Percentiles rank a stretch among this genome's conserved stretches.
phyloP scores from a whole-genome alignment of 2,113 vertebrate species.

The Bungarus multicinctus region DNA sequence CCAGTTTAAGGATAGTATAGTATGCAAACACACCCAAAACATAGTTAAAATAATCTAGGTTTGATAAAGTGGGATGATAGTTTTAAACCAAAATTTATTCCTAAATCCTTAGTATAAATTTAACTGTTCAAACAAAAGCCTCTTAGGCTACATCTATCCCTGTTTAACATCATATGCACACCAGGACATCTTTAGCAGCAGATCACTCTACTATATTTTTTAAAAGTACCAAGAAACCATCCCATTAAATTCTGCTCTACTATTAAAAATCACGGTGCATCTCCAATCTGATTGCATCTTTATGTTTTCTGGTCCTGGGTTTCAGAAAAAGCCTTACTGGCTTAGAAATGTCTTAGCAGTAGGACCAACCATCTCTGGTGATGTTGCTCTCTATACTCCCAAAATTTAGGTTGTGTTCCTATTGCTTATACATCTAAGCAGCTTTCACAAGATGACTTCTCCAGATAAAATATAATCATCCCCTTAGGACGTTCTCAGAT shows the following conservation, averaged over 20 bases:
- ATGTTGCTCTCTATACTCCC: not conserved
- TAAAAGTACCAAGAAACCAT: not conserved
- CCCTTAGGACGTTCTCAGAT: not conserved
- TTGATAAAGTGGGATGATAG: no score
- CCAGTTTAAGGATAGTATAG: no score
- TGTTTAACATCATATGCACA: not conserved
- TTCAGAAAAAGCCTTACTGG: not conserved
- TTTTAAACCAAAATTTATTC: not conserved
- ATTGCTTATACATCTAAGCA: not conserved
- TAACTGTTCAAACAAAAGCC: not conserved
- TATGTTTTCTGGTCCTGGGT: not conserved
- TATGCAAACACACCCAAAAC: no score
- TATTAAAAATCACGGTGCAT: not conserved
- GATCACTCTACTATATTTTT: not conserved
- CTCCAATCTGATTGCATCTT: not conserved
- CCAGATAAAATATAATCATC: not conserved
- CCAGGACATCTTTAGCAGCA: not conserved
- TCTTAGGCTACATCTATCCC: not conserved
- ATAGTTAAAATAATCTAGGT: no score
- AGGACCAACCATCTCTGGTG: not conserved
- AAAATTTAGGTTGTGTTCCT: not conserved
- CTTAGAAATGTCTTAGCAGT: not conserved
- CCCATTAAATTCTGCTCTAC: not conserved
- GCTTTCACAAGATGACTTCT: not conserved
- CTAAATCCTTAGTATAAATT: not conserved